Evolutionary conservation across 30 jellyfish, hydroid and myxozoan genomes (phyloP), one percentile per base, ranked within the genome.

Genomic region (Aurelia sp.): DNA sequence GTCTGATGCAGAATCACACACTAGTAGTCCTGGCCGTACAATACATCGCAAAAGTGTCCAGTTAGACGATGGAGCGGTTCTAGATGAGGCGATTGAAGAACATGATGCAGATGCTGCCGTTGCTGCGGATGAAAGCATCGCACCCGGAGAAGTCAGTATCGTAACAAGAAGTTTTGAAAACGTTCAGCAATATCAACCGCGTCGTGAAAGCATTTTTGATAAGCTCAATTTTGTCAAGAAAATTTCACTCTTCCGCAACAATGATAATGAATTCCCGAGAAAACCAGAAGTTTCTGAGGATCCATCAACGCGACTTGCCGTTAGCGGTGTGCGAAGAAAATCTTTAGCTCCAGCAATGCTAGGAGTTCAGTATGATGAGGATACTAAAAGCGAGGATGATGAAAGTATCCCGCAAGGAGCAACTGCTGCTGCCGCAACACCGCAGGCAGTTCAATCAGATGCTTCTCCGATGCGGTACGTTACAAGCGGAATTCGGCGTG

Each of bases 401-500:
- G 87, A 15, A 6, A 31, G 1, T 6, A 53, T 6, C 50, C 4
- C 19, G n/a, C 71, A 71, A 37, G 47, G 44, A 31, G 60, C 19
- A 40, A 17, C n/a, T 31, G 82, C 60, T 35, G 82, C 60, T 35
- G 82, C 15, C 51, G 84, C 58, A 73, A 60, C 69, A 6, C 55
- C 33, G 15, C 52, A 13, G 12, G 41, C 52, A 21, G 58, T 20
- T 3, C 82, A 41, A 10, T 71, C 47, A 15, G 51, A 41, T 17
- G 6, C 44, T 9, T 40, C 40, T n/a, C 22, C 75, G 15, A 48
- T 53, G 18, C 60, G 93, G 87, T 84, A 71, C 11, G 93, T 84
- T 6, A 84, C 93, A 4, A 71, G 82, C 64, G 93, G 93, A 6
- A 72, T 84, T 62, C 66, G 93, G 23, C 44, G 93, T n/a, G 93